Percentiles rank a stretch among this genome's conserved stretches.
Evolutionary conservation across 1,140 invertebrate species (phyloP).

Genomic region (Lucilia cuprina): DNA sequence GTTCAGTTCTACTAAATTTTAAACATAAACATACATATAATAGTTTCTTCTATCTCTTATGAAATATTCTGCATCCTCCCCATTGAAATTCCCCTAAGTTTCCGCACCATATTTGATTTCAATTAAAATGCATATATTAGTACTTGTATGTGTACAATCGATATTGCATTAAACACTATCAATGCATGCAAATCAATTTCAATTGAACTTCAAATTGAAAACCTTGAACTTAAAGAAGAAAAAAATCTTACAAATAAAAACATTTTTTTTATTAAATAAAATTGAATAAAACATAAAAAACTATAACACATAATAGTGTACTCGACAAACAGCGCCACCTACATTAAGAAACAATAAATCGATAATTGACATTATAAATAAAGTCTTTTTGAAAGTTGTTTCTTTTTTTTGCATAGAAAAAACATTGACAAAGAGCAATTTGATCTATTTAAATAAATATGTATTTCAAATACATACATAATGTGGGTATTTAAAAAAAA

Average conservation of each 20-base stretch:
- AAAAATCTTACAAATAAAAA: not conserved
- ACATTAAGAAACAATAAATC: not conserved
- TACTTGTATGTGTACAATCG: not conserved
- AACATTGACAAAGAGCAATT: not conserved
- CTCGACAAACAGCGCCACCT: not conserved
- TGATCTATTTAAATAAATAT: not conserved
- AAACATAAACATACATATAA: no score
- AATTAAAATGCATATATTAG: not conserved
- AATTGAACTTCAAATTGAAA: constrained; percentile 4
- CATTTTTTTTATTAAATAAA: not conserved
- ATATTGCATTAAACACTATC: not conserved
- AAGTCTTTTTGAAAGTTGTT: not conserved
- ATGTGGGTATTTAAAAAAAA: not conserved
- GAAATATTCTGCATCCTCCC: not conserved
- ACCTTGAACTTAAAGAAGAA: not conserved
- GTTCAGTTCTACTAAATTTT: no score
- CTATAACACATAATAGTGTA: not conserved
- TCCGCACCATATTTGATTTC: not conserved
- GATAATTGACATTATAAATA: not conserved
- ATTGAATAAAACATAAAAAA: not conserved
- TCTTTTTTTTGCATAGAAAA: not conserved
- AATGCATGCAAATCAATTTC: not conserved
- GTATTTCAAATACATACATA: not conserved
- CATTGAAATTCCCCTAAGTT: not conserved
- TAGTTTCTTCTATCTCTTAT: no score